Evolutionary conservation across 2,888 invertebrate genomes (phyloP), one percentile per base, ranked within the genome.

Genomic region (Philopedon plagiatum): DNA sequence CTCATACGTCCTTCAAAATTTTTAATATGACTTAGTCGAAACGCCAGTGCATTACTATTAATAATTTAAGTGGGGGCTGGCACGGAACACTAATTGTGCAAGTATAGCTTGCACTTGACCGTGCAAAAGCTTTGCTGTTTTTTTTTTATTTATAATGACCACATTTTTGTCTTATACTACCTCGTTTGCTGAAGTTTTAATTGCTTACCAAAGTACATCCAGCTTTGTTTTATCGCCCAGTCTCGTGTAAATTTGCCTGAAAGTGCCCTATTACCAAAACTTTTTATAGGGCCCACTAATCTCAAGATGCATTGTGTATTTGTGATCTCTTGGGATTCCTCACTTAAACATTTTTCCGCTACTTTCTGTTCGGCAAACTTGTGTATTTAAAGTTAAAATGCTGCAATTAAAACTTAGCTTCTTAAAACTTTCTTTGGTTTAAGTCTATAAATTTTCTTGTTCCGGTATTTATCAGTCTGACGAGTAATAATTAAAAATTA

Each of bases 131-230:
- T n/a, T n/a, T n/a, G n/a, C n/a, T n/a, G n/a, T n/a, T n/a, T n/a
- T n/a, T n/a, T n/a, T n/a, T n/a, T n/a, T n/a, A n/a, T n/a, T n/a
- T n/a, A n/a, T n/a, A n/a, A n/a, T n/a, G n/a, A n/a, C n/a, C n/a
- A n/a, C n/a, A n/a, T n/a, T 32, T 11, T 32, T 32, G 32, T 41
- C 7, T 81, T 81, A 82, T 81, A 82, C 81, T 81, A 81, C 41
- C 7, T 41, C 18, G 41, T 13, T 41, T 1, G 13, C 19, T 44
- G 18, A 44, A 44, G 81, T 81, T 82, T 83, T 82, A 82, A 83
- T 81, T 81, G 81, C 80, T 79, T 80, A 78, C 78, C 80, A 80
- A 81, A 82, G 80, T 77, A 76, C 78, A 75, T 73, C 73, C 73
- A 75, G 79, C 77, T 79, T 79, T 77, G 76, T 79, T 79, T 78